These are phyloP conservation scores for Calycopis cecrops DNA, from an alignment of 1,140 invertebrate genomes.

Conservation along the genomic window DNA sequence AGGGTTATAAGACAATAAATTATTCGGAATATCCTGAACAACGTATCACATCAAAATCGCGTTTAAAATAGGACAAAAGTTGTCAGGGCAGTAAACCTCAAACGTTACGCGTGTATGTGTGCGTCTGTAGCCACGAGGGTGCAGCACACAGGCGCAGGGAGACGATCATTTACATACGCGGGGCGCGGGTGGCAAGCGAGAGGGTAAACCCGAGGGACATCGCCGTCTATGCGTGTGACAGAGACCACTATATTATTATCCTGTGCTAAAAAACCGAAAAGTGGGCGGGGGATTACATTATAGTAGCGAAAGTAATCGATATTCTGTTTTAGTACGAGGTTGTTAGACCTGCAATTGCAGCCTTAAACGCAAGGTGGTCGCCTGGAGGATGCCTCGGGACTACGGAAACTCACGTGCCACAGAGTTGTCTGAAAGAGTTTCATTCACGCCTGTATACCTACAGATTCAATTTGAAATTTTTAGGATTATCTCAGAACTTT, in stretches of 20 bases:
- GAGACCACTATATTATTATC: conserved; percentile 74
- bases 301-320: conserved; percentile 79
- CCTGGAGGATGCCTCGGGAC: conserved; percentile 13
- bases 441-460: too few relatives aligned
- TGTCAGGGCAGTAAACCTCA: conserved; percentile 71
- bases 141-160: conserved; percentile 49
- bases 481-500: too few relatives aligned
- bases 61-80: conserved; percentile 71
- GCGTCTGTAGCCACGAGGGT: conserved; percentile 28
- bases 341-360: conserved; percentile 66
- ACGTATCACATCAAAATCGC: conserved; percentile 45
- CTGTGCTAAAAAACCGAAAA: conserved; percentile 76
- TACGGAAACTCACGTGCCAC: too few relatives aligned
- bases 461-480: too few relatives aligned
- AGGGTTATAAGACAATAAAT: neutral
- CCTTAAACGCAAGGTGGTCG: conserved; percentile 48
- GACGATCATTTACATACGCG: conserved; percentile 72
- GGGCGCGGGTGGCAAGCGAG: conserved; percentile 53
- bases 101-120: conserved; percentile 43
- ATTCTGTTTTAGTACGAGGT: conserved; percentile 72
- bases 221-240: conserved; percentile 47
- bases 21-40: conserved; percentile 10
- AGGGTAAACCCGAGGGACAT: conserved; percentile 49
- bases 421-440: too few relatives aligned
- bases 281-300: conserved; percentile 75